Evolutionary conservation across 2,797 vertebrate genomes (phyloP).

Genomic region (Coluber constrictor): DNA sequence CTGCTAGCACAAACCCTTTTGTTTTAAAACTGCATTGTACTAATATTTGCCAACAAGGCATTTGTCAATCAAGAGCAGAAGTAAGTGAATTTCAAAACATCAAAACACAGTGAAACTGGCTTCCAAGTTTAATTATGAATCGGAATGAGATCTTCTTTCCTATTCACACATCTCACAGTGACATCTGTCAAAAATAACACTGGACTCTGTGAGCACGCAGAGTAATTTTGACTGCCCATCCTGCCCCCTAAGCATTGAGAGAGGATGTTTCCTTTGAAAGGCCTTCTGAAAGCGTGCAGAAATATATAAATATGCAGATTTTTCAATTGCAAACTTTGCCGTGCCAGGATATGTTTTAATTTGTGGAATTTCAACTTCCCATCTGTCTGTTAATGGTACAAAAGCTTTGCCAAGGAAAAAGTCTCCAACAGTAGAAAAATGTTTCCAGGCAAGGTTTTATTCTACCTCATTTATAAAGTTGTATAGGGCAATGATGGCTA

Average conservation of each 20-base stretch:
- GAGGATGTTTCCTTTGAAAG: background rate
- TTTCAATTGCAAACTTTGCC: background rate
- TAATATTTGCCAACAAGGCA: background rate
- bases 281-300: background rate
- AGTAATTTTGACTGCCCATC: background rate
- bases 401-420: background rate
- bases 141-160: conserved; percentile 10
- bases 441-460: background rate
- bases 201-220: background rate
- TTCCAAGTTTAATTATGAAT: conserved; percentile 31
- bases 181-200: background rate
- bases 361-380: background rate
- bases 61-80: conserved; percentile 18
- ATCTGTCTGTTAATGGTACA: background rate
- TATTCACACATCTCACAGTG: background rate
- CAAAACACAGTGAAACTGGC: conserved; percentile 16
- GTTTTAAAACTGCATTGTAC: conserved; percentile 16
- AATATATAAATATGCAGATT: background rate
- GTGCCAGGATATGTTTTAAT: background rate
- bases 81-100: conserved; percentile 32
- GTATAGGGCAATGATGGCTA: background rate
- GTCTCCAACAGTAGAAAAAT: background rate
- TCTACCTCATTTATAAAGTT: background rate
- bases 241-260: fast-evolving
- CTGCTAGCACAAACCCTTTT: conserved; percentile 5